Evolutionary conservation across 2,797 vertebrate species (phyloP), one percentile per base, ranked within the genome.

Genomic region (Scolopax bukidnonensis): DNA sequence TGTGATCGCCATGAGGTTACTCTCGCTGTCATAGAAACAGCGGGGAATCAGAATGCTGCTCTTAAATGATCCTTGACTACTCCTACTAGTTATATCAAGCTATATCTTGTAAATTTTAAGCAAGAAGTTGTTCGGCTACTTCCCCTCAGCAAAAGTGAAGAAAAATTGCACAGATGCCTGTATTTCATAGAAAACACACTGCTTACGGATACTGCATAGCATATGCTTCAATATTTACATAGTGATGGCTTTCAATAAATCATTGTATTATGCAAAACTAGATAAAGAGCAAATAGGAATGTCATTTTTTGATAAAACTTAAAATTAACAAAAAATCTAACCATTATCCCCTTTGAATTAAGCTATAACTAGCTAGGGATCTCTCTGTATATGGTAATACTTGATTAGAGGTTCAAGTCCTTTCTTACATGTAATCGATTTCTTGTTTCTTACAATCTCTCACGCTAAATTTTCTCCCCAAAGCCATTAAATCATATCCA

Each of bases 401-500:
- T 94, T 96, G 96, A 95, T 90, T 88, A 97, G 83, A 97, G 43
- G 85, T 91, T 96, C 87, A 75, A 57, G 47, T 96, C 83, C 89
- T 93, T 97, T 97, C 65, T 96, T 91, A 96, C 54, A 71, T 81
- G 84, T 92, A 96, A 97, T 96, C 94, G 41, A 90, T 96, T 97
- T 95, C 95, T 96, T 96, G 91, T 95, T 96, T 96, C 94, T 95
- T 84, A 89, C 78, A 95, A 95, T 97, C 87, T 96, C 95, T 92
- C 86, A 92, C 3, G 28, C 48, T 95, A 65, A 88, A 81, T 87
- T 79, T 95, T 65, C 47, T 96, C 82, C 92, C 94, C 16, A 53
- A 93, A 97, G 96, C 93, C 94, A 97, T 96, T 97, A 93, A 85
- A 97, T 93, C 89, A 95, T 89, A 96, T 93, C 85, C 84, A 95